Evolutionary conservation across 2,113 vertebrate genomes (phyloP).

Genomic region (Dicentrarchus labrax): DNA sequence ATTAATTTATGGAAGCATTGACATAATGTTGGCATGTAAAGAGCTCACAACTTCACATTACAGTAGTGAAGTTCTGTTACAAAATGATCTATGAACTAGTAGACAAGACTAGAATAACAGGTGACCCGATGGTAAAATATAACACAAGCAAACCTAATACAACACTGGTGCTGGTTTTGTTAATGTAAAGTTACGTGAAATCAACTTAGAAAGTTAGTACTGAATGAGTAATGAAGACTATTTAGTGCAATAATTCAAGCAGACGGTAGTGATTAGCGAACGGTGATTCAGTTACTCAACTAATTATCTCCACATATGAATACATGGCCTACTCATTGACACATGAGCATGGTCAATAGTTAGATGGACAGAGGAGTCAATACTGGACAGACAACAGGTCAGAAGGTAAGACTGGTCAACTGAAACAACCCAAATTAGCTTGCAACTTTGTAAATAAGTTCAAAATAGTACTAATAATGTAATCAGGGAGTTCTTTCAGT

Average conservation of each 20-base stretch:
- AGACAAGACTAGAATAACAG: not conserved
- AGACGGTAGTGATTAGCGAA: slow-evolving; percentile 15
- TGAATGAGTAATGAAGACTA: slow-evolving; percentile 25
- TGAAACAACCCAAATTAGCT: slow-evolving; percentile 49
- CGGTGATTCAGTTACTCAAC: slow-evolving; percentile 32
- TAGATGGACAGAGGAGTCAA: slow-evolving; percentile 49
- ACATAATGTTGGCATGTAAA: not conserved
- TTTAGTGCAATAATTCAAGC: slow-evolving; percentile 48
- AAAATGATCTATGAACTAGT: not conserved
- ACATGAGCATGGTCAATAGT: slow-evolving; percentile 56
- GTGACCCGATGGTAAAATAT: not conserved
- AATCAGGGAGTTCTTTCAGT: slow-evolving; percentile 36
- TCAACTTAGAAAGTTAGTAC: slow-evolving; percentile 12
- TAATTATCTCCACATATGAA: slow-evolving; percentile 69
- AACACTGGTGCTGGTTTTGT: not conserved
- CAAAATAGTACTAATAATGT: slow-evolving; percentile 25
- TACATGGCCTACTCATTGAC: slow-evolving; percentile 65
- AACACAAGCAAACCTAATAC: not conserved
- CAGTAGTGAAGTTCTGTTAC: not conserved
- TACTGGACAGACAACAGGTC: slow-evolving; percentile 46
- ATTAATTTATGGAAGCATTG: not conserved
- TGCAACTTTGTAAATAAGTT: slow-evolving; percentile 52
- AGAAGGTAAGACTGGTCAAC: slow-evolving; percentile 42
- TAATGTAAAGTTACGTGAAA: slow-evolving; percentile 20
- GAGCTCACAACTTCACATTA: not conserved